Evolutionary conservation across 2,113 vertebrate species (phyloP).

Genomic region (Misgurnus anguillicaudatus): DNA sequence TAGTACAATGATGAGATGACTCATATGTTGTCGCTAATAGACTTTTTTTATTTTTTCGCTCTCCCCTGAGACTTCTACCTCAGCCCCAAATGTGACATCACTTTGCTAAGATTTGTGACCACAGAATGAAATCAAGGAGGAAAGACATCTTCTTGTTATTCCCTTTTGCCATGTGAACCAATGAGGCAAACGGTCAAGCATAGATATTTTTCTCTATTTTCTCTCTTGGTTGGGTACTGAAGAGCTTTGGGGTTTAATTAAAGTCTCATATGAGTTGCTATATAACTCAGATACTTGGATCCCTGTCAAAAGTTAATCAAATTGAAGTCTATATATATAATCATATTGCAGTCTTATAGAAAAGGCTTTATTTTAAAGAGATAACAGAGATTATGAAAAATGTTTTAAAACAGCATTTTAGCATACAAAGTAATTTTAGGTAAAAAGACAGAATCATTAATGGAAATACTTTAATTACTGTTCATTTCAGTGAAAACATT

Average conservation of each 20-base stretch:
- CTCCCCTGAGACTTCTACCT: slow-evolving; percentile 46
- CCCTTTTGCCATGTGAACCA: slow-evolving; percentile 44
- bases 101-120: slow-evolving; percentile 71
- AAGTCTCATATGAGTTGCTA: not conserved
- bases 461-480: not conserved
- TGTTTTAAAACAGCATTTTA: not conserved
- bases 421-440: not conserved
- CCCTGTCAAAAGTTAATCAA: slow-evolving; percentile 8
- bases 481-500: not conserved
- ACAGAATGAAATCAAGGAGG: slow-evolving; percentile 63
- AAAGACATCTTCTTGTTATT: slow-evolving; percentile 55
- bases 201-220: not conserved
- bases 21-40: slow-evolving; percentile 51
- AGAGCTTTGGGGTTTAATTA: slow-evolving; percentile 2
- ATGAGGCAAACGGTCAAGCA: slow-evolving; percentile 47
- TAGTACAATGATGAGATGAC: slow-evolving; percentile 56
- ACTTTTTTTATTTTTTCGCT: slow-evolving; percentile 52
- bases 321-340: slow-evolving; percentile 5
- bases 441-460: not conserved
- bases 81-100: slow-evolving; percentile 63
- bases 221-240: not conserved
- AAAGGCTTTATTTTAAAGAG: not conserved
- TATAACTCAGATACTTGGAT: slow-evolving; percentile 9
- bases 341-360: slow-evolving; percentile 4
- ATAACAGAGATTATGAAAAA: not conserved